These are phyloP conservation scores for Rhopalosiphum padi DNA, from an alignment of 1,140 invertebrate species.

Conservation along the genomic window DNA sequence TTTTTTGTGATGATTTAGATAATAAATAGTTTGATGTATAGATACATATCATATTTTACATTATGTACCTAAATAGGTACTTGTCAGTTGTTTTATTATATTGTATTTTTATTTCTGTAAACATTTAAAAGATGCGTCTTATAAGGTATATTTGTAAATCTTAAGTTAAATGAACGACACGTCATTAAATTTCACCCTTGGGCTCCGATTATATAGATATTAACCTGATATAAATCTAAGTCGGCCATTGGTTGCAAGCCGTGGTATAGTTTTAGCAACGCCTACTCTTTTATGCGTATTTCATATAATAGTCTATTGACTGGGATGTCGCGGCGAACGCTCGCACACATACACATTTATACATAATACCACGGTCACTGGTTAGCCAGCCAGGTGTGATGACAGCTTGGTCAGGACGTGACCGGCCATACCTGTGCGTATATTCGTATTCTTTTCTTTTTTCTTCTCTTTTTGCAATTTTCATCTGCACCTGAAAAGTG, in stretches of 20 bases:
- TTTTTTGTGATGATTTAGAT: not conserved
- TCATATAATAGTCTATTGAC: conserved; percentile 27
- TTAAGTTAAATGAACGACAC: not conserved
- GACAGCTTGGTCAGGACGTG: conserved; percentile 46
- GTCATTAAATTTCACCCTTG: not conserved
- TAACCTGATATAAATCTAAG: not conserved
- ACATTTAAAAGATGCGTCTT: not conserved
- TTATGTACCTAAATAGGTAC: no score
- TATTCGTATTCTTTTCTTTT: not conserved
- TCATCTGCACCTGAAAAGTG: conserved; percentile 47
- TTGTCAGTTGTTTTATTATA: not conserved
- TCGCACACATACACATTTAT: not conserved
- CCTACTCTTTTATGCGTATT: not conserved
- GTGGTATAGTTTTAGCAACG: not conserved
- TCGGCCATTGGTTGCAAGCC: not conserved
- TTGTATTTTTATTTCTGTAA: not conserved
- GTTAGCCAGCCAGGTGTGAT: conserved; percentile 43
- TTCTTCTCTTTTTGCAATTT: conserved; percentile 13
- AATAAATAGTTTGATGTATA: not conserved
- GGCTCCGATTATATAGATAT: not conserved
- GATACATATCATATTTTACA: not conserved
- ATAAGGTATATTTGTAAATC: not conserved
- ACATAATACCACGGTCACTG: conserved; percentile 1
- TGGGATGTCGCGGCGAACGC: not conserved
- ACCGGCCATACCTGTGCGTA: conserved; percentile 30